Evolutionary conservation across 2,888 invertebrate genomes (phyloP).

Genomic region (Zaprionus lineosus): DNA sequence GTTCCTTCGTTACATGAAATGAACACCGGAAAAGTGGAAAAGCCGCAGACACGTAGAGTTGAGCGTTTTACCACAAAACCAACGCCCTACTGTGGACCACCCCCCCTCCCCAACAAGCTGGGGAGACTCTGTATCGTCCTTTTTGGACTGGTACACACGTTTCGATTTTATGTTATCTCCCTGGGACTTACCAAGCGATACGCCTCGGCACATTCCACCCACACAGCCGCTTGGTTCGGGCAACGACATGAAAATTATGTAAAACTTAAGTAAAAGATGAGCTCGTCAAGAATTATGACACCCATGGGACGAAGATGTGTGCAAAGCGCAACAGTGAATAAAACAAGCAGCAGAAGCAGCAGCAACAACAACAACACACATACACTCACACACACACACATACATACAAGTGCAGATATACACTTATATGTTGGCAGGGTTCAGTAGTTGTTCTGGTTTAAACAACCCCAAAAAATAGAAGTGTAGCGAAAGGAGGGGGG

Average conservation of each 20-base stretch:
- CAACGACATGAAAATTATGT: constrained; percentile 82
- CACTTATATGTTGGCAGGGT: constrained; percentile 5
- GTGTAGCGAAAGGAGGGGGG: no score
- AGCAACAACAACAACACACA: constrained; percentile 26
- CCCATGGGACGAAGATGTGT: constrained; percentile 79
- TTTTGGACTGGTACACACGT: constrained; percentile 44
- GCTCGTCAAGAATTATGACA: constrained; percentile 83
- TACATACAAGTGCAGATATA: constrained; percentile 20
- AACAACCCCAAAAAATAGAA: constrained; percentile 47
- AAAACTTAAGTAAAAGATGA: constrained; percentile 83
- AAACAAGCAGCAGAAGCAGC: constrained; percentile 35
- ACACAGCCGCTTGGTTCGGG: constrained; percentile 30
- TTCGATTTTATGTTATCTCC: constrained; percentile 75
- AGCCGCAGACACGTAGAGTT: constrained; percentile 72
- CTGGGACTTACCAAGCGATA: constrained; percentile 66
- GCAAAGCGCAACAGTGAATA: constrained; percentile 63
- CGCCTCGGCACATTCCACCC: constrained; percentile 22
- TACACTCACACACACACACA: constrained; percentile 22
- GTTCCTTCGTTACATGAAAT: constrained; percentile 6
- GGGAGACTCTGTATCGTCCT: constrained; percentile 8
- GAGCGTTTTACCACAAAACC: constrained; percentile 73
- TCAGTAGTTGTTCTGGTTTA: constrained; percentile 9
- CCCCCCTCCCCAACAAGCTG: neutral
- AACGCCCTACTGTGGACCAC: neutral
- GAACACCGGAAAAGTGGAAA: constrained; percentile 38